Base-by-base conservation (phyloP, 1,140 invertebrate species). In the Lanistes nyassanus region DNA sequence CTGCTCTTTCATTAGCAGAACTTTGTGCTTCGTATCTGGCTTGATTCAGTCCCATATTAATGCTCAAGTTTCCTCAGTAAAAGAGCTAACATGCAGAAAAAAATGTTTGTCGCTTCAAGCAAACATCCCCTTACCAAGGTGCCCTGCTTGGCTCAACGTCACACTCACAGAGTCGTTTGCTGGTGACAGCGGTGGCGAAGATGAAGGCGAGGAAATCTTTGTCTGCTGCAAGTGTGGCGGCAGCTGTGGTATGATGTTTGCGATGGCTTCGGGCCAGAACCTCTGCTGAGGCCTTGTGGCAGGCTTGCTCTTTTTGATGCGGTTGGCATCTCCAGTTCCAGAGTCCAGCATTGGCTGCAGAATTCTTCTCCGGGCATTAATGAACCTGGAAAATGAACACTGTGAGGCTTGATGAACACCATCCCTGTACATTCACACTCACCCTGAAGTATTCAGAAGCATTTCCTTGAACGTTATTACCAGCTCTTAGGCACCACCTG, bases 351-450 rank as follows among this genome's bases (percentile, higher is more conserved):
- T 92, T 95, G 96, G 92, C 96, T 96, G 96, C 23, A 98, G 90
- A 80, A 98, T 98, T 70, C 97, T 91, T 79, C 97, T 91, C 64
- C 97, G 90, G 0, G 96, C 97, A 90, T 98, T 98, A 81, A 98
- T 98, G 88, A 97, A 97, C 95, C 96, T 96, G 85, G 94, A 95
- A 87, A 77, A 74, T 53, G 2, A 5, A n/a, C 42, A 60, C 6
- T 31, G 23, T 60, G 23, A 9, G 11, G 11, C 31, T 60, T 11
- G 11, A 60, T 60, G 11, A 13, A 6, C 19, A 47, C 19, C 19
- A 16, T 47, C 2, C 0, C 42, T 23, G 7, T 7, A 21, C 56
- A 60, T 60, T 11, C n/a, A 11, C 9, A n/a, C 23, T 4, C 56
- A 60, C 56, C 3, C 56, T 26, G 11, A 60, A 7, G 0, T 23